Conservation (phyloP, 2,888 invertebrate species). For the Callyntrura sp. region DNA sequence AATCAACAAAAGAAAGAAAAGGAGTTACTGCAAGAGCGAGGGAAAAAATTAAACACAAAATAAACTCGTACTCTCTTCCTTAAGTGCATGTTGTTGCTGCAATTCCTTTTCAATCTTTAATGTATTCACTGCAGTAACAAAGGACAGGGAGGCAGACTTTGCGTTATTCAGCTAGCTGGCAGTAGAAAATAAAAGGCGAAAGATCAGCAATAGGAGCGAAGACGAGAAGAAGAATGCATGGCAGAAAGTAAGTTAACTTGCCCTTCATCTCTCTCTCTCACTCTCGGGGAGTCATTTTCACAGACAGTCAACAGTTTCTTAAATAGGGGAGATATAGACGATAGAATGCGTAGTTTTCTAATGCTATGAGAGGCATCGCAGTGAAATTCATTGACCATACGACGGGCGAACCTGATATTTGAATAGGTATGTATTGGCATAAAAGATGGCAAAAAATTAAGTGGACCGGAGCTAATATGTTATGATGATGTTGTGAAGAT, state of each 20-base stretch:
- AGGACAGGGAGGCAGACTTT: neutral
- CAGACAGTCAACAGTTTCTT: neutral
- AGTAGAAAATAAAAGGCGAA: slow-evolving; percentile 19
- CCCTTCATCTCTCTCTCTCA: slow-evolving; percentile 30
- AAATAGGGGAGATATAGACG: neutral
- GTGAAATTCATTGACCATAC: slow-evolving; percentile 39
- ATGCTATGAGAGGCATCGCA: neutral
- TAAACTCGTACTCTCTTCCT: slow-evolving; percentile 30
- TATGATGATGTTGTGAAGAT: neutral
- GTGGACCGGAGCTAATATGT: slow-evolving; percentile 70
- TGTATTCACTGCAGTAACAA: neutral
- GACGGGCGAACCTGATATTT: slow-evolving; percentile 31
- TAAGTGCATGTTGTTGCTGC: neutral
- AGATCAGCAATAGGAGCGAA: slow-evolving; percentile 31
- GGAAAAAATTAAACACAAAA: slow-evolving; percentile 48
- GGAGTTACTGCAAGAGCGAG: no score
- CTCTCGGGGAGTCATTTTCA: slow-evolving; percentile 1
- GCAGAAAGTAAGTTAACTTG: slow-evolving; percentile 52
- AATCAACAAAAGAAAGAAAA: slow-evolving; percentile 57
- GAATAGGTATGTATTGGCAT: slow-evolving; percentile 32
- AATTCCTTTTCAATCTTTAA: neutral
- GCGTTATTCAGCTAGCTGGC: slow-evolving; percentile 12
- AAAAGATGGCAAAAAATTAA: slow-evolving; percentile 42
- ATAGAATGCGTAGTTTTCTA: slow-evolving; percentile 4
- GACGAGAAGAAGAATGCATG: slow-evolving; percentile 39